Evolutionary conservation across 92 coral and sea anemone species (phyloP).

Genomic region (Umimayanthus kanabou): DNA sequence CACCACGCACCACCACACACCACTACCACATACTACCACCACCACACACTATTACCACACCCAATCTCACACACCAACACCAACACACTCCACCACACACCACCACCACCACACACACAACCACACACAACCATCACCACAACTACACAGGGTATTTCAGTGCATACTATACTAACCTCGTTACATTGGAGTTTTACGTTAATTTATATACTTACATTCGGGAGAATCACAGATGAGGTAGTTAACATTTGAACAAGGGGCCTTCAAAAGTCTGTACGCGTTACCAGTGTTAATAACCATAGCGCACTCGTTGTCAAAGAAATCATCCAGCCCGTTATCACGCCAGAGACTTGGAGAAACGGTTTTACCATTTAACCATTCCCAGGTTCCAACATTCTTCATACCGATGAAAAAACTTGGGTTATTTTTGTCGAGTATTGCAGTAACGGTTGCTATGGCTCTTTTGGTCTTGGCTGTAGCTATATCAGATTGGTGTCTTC

Average conservation of each 20-base stretch:
- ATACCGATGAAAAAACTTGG: constrained; percentile 10
- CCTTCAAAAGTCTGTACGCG: background rate
- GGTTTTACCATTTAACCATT: constrained; percentile 16
- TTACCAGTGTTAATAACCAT: background rate
- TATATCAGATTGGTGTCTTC: background rate
- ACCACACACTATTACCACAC: too few relatives aligned
- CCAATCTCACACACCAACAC: too few relatives aligned
- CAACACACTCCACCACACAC: too few relatives aligned
- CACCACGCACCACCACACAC: too few relatives aligned
- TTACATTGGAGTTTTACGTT: too few relatives aligned
- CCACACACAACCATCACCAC: too few relatives aligned
- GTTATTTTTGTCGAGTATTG: background rate
- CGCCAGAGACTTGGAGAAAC: constrained; percentile 24
- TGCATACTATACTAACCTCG: too few relatives aligned
- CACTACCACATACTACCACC: too few relatives aligned
- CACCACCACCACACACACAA: too few relatives aligned
- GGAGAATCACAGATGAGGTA: constrained; percentile 11
- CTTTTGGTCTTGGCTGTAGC: constrained; percentile 8
- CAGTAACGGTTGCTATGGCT: background rate
- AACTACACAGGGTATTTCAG: too few relatives aligned
- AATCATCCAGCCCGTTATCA: background rate
- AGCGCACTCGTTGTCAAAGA: constrained; percentile 13
- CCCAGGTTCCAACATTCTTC: constrained; percentile 15
- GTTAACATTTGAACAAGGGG: background rate
- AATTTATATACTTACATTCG: constrained; percentile 15